A percentile compares a stretch with the other conserved stretches of the same genome.
Conservation (phyloP, 2,888 invertebrate genomes). For the Agriotes lineatus region DNA sequence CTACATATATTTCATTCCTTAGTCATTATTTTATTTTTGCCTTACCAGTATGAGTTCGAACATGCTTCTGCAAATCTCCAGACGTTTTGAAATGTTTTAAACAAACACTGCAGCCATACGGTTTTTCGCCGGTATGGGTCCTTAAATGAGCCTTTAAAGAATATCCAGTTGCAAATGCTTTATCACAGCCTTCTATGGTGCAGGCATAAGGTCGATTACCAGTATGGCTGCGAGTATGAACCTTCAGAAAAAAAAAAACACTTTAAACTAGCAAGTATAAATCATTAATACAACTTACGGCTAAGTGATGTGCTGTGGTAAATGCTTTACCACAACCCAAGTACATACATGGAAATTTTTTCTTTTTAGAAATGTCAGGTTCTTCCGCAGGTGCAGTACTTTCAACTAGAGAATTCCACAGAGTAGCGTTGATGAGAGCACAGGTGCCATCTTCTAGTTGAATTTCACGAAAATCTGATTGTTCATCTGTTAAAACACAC, state of each 20-base stretch:
- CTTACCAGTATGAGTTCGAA: slow-evolving; percentile 64
- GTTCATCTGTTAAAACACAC: slow-evolving; percentile 35
- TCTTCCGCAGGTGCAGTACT: slow-evolving; percentile 36
- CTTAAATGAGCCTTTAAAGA: slow-evolving; percentile 68
- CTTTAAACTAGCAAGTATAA: background rate
- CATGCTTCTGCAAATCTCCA: slow-evolving; percentile 63
- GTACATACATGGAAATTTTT: slow-evolving; percentile 65
- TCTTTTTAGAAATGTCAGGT: slow-evolving; percentile 47
- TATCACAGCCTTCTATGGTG: slow-evolving; percentile 66
- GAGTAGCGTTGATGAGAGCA: slow-evolving; percentile 53
- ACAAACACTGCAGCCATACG: slow-evolving; percentile 60
- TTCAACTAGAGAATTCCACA: slow-evolving; percentile 51
- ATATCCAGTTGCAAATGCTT: slow-evolving; percentile 69
- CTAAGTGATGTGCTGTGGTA: slow-evolving; percentile 68
- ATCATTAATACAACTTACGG: slow-evolving; percentile 59
- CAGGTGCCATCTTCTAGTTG: slow-evolving; percentile 57
- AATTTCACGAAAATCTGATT: slow-evolving; percentile 51
- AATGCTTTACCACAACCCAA: slow-evolving; percentile 68
- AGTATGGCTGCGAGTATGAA: slow-evolving; percentile 69
- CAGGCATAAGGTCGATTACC: slow-evolving; percentile 68
- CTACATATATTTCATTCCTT: no score
- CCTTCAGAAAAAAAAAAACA: slow-evolving; percentile 58
- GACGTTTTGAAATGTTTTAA: slow-evolving; percentile 63
- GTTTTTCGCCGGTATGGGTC: slow-evolving; percentile 68
- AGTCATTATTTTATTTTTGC: no score